phyloP scores from a whole-genome alignment of 2,797 vertebrate species.

The Chrysolophus pictus region DNA sequence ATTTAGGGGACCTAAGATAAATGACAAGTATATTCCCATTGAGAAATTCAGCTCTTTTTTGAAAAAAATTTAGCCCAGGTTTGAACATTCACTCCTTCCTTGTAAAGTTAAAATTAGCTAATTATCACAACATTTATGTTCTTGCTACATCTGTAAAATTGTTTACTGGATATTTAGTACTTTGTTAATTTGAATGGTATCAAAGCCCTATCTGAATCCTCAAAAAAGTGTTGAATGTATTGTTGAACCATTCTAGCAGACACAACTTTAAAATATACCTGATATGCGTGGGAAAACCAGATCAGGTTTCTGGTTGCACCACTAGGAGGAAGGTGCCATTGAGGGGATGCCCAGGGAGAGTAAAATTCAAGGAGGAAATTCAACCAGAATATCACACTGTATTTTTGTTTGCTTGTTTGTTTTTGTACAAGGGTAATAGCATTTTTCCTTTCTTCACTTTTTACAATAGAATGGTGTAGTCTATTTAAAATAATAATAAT shows the following conservation, averaged over 20 bases:
- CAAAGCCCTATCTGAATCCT: background rate
- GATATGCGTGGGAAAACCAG: background rate
- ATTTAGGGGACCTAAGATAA: background rate
- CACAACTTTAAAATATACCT: background rate
- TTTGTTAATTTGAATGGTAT: background rate
- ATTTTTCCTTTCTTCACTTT: background rate
- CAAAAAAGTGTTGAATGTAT: background rate
- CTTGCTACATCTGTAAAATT: background rate
- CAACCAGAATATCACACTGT: background rate
- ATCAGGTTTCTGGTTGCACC: background rate
- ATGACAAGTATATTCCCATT: background rate
- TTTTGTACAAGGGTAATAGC: background rate
- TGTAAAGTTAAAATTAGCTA: background rate
- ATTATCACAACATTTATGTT: background rate
- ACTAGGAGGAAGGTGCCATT: background rate
- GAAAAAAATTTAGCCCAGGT: background rate
- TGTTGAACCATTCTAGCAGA: background rate
- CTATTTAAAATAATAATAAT: background rate
- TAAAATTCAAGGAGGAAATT: background rate
- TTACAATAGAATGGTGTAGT: background rate
- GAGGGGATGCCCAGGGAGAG: background rate
- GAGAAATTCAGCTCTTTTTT: background rate
- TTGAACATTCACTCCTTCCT: background rate
- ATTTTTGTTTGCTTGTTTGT: background rate
- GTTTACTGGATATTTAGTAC: background rate